These are phyloP conservation scores for Cotesia congregata DNA, from an alignment of 2,888 invertebrate species.

Conservation along the genomic window DNA sequence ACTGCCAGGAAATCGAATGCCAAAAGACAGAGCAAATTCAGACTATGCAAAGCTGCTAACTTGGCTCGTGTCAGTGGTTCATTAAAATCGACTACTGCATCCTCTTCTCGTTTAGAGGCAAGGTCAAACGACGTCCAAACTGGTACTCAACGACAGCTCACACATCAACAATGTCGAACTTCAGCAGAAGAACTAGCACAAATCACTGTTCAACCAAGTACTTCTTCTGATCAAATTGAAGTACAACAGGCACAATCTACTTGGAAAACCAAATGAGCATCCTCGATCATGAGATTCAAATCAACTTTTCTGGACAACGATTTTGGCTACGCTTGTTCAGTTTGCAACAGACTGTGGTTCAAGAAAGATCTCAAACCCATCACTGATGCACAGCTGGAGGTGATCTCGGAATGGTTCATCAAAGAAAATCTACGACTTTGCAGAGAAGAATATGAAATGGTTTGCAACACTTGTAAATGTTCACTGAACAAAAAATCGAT, in stretches of 20 bases:
- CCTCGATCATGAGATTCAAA: slow-evolving; percentile 52
- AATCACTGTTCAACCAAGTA: slow-evolving; percentile 42
- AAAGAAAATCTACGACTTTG: slow-evolving; percentile 1
- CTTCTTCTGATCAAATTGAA: slow-evolving; percentile 46
- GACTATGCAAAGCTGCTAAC: slow-evolving; percentile 57
- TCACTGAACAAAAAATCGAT: slow-evolving; percentile 31
- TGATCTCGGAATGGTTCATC: slow-evolving; percentile 25
- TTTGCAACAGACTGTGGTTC: slow-evolving; percentile 40
- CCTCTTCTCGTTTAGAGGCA: slow-evolving; percentile 49
- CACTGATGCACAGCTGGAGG: slow-evolving; percentile 12
- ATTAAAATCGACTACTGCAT: not conserved
- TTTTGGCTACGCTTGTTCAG: slow-evolving; percentile 24
- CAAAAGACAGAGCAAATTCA: slow-evolving; percentile 54
- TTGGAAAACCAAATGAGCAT: slow-evolving; percentile 58
- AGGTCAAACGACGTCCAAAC: slow-evolving; percentile 47
- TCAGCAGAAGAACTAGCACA: slow-evolving; percentile 44
- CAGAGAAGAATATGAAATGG: slow-evolving; percentile 8
- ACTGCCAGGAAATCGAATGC: slow-evolving; percentile 50
- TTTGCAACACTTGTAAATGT: slow-evolving; percentile 25
- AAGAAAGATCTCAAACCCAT: slow-evolving; percentile 29
- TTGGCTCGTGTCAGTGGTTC: slow-evolving; percentile 37
- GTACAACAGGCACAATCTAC: slow-evolving; percentile 50
- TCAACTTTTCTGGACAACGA: slow-evolving; percentile 41
- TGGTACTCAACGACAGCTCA: slow-evolving; percentile 51
- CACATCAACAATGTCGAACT: slow-evolving; percentile 47